Base-by-base conservation (phyloP, 37 sponge, comb jelly and placozoan species). In the Chondrosia reniformis region DNA sequence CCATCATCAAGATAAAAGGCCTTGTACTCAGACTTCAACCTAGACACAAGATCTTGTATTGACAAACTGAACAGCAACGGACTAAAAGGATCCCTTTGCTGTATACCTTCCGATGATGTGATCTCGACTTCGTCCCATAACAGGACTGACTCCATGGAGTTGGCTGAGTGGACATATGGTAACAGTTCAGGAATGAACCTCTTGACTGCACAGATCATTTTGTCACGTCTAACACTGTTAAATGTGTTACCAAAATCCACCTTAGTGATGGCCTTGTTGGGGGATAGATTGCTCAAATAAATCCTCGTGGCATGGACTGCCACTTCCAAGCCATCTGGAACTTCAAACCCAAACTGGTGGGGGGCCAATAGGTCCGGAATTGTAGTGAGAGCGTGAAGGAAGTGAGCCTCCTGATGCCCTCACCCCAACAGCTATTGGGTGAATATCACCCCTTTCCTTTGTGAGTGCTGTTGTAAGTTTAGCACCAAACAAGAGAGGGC, bases 401-500 rank as follows among this genome's bases (percentile, higher is more conserved):
- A 17, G 40, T 79, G 42, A 84, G 58, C 3, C 72, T 34, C 4
- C 79, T 61, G 43, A 84, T 45, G 54, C 71, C 27, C n/a, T 67
- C 21, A 45, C 4, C 4, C 84, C 84, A 31, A 84, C 75, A 41
- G 84, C 84, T 43, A 84, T 84, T 31, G 79, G 79, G 25, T 72
- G 64, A 22, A 84, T 27, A 49, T 73, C 79, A 38, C 79, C 79
- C 55, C 55, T 63, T 67, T 77, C 59, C 58, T 67, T 84, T 28
- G 28, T 25, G 15, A 77, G 59, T 7, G 84, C 84, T 19, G 46
- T 45, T n/a, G 58, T 56, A 39, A 84, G 45, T 44, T 17, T 40
- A 24, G 84, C 73, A 54, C 84, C 84, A 66, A 77, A 77, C 31
- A 84, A 52, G 57, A 77, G 30, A 38, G 67, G 78, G 44, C 78